These are phyloP conservation scores for Drosophila yakuba DNA, from an alignment of 1,140 invertebrate species.

Conservation along the genomic window DNA sequence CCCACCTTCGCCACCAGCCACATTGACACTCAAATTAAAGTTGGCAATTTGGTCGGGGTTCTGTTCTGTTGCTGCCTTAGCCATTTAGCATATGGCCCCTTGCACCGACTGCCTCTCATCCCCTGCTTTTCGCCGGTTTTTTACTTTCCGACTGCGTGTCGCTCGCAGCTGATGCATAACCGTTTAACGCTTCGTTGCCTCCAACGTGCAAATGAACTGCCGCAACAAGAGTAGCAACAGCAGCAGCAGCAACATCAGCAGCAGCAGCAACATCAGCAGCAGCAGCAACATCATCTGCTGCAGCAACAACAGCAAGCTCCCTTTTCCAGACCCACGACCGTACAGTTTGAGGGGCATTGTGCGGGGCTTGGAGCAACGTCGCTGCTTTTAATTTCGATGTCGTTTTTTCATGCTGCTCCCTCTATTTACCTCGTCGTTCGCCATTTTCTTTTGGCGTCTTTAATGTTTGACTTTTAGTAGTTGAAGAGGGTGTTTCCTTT, in stretches of 20 bases:
- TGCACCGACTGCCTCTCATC: conserved; percentile 22
- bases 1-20: conserved; percentile 1
- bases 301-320: conserved; percentile 8
- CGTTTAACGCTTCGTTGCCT: conserved; percentile 67
- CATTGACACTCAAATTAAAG: conserved; percentile 74
- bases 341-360: conserved; percentile 42
- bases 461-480: conserved; percentile 30
- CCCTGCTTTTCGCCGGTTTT: background rate
- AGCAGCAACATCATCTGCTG: conserved; percentile 15
- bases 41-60: conserved; percentile 36
- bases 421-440: conserved; percentile 6
- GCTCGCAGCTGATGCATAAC: conserved; percentile 60
- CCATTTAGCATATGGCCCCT: conserved; percentile 57
- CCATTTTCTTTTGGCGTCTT: background rate
- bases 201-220: conserved; percentile 70
- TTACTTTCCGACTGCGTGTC: conserved; percentile 30
- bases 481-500: conserved; percentile 6
- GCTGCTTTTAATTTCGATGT: conserved; percentile 14
- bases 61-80: conserved; percentile 10
- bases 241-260: conserved; percentile 22
- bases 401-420: background rate
- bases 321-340: conserved; percentile 1
- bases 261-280: no score
- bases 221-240: conserved; percentile 46
- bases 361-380: conserved; percentile 2